These are phyloP conservation scores for Bombycilla garrulus DNA, from an alignment of 2,113 vertebrate genomes.

Conservation along the genomic window DNA sequence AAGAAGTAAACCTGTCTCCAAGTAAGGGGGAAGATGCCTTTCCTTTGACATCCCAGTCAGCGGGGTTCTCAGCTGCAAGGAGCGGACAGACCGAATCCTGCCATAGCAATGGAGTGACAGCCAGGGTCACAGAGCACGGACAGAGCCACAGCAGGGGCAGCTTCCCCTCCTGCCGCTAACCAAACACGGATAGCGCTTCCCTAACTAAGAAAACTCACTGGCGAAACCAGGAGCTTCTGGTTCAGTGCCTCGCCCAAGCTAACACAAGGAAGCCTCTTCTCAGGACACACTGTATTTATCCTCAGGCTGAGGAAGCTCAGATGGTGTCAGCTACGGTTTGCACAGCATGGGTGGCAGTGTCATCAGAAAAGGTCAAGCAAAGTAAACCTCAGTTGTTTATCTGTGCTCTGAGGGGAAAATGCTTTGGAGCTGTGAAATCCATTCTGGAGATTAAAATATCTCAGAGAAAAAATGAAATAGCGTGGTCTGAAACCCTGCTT, in stretches of 20 bases:
- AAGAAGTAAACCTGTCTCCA: background rate
- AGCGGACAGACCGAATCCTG: background rate
- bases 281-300: background rate
- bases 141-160: background rate
- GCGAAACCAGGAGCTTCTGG: background rate
- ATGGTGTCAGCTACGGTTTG: slow-evolving; percentile 23
- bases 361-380: slow-evolving; percentile 67
- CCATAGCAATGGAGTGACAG: background rate
- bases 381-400: slow-evolving; percentile 69
- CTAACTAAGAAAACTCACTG: background rate
- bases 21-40: background rate
- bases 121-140: rapidly evolving
- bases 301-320: background rate
- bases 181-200: rapidly evolving
- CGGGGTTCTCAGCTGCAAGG: background rate
- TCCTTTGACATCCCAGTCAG: background rate
- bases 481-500: background rate
- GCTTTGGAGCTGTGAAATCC: slow-evolving; percentile 59
- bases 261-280: background rate
- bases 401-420: slow-evolving; percentile 62
- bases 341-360: slow-evolving; percentile 61
- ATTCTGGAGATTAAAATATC: slow-evolving; percentile 54
- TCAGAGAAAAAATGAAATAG: background rate
- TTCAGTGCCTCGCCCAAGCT: background rate
- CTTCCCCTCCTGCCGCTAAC: background rate